Conservation (phyloP, 2,113 vertebrate genomes). For the Semnopithecus entellus region DNA sequence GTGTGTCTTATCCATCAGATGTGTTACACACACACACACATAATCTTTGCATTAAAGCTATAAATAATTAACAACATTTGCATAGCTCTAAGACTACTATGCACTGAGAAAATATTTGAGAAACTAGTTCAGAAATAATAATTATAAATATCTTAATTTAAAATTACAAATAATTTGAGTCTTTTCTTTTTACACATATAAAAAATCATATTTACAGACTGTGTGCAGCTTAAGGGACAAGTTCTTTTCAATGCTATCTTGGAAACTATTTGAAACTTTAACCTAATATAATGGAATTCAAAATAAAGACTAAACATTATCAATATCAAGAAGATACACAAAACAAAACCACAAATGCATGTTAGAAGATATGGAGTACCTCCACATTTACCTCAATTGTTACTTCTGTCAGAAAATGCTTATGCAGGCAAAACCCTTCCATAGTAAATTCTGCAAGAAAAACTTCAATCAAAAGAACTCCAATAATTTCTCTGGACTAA, state of each 20-base stretch:
- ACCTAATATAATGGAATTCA: background rate
- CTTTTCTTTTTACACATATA: slow-evolving; percentile 9
- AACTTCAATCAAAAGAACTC: background rate
- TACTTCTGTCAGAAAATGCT: slow-evolving; percentile 14
- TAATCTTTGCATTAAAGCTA: background rate
- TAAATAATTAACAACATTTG: slow-evolving; percentile 9
- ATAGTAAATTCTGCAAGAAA: background rate
- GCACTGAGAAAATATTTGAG: background rate
- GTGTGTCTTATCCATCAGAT: background rate
- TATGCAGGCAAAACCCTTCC: background rate
- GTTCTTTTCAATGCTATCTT: slow-evolving; percentile 27
- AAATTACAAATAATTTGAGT: slow-evolving; percentile 47
- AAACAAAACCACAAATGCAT: background rate
- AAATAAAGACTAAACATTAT: slow-evolving; percentile 34
- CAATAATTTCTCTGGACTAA: background rate
- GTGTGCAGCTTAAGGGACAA: background rate
- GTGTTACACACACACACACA: background rate
- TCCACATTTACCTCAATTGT: background rate
- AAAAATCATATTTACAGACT: slow-evolving; percentile 36
- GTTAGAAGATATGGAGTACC: background rate
- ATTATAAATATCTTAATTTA: slow-evolving; percentile 26
- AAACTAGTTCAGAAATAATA: slow-evolving; percentile 34
- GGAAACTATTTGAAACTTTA: slow-evolving; percentile 26
- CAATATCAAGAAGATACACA: background rate
- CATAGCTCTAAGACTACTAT: background rate